These are phyloP conservation scores for Alcedo atthis DNA, from an alignment of 2,797 vertebrate species.

Conservation along the genomic window DNA sequence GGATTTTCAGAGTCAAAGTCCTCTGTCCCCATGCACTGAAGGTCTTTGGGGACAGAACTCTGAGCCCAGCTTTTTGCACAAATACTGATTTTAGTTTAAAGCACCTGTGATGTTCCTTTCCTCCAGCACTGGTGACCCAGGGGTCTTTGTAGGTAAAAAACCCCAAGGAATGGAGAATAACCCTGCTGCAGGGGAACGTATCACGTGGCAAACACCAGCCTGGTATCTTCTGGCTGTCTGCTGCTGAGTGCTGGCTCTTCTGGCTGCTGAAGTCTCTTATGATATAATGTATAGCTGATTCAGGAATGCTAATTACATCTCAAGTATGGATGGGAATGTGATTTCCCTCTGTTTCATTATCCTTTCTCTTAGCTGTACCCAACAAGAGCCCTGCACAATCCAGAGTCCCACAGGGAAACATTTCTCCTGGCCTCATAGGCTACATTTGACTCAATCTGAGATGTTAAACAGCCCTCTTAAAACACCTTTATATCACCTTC, in stretches of 20 bases:
- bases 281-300: background rate
- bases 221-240: background rate
- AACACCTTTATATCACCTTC: background rate
- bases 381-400: background rate
- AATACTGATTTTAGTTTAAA: background rate
- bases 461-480: background rate
- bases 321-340: background rate
- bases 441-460: background rate
- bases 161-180: background rate
- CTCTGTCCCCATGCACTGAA: background rate
- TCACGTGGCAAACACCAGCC: background rate
- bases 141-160: background rate
- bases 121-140: background rate
- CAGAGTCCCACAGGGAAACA: background rate
- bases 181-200: background rate
- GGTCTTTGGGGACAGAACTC: background rate
- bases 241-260: background rate
- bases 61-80: background rate
- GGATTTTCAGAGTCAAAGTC: background rate
- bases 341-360: background rate
- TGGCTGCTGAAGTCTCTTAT: background rate
- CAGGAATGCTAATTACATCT: background rate
- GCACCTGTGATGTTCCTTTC: background rate
- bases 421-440: background rate
- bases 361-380: background rate